These are phyloP conservation scores for Chloroceryle inda DNA, from an alignment of 2,797 vertebrate genomes.

Conservation along the genomic window DNA sequence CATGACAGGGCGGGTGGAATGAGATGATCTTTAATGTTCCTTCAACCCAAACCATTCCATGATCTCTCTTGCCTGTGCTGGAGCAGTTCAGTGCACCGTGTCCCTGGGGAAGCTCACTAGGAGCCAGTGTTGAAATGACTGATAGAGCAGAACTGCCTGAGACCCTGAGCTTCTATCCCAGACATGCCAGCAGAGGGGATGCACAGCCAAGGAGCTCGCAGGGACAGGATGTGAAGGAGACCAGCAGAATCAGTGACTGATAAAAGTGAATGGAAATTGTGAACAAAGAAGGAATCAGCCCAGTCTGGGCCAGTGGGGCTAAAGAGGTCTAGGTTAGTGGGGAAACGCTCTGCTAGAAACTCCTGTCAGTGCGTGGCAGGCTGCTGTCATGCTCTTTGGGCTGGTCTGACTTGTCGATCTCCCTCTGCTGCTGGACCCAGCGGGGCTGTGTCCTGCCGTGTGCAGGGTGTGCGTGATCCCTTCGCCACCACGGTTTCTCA, in stretches of 20 bases:
- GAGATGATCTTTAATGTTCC: too few species aligned
- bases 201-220: fast-evolving
- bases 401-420: background rate
- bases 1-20: too few species aligned
- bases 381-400: fast-evolving
- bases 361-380: background rate
- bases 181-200: background rate
- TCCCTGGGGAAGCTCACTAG: background rate
- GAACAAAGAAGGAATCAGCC: background rate
- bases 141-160: background rate
- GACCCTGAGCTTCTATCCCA: background rate
- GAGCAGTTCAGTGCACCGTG: background rate
- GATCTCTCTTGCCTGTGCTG: background rate
- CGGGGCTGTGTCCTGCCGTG: background rate
- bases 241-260: background rate
- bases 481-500: background rate
- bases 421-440: background rate
- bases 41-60: too few species aligned
- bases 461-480: background rate
- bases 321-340: background rate
- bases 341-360: background rate
- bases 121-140: background rate
- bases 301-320: background rate
- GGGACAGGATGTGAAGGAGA: background rate
- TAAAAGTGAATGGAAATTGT: background rate